Evolutionary conservation across 2,113 vertebrate genomes (phyloP).

Genomic region (Hydropotes inermis): DNA sequence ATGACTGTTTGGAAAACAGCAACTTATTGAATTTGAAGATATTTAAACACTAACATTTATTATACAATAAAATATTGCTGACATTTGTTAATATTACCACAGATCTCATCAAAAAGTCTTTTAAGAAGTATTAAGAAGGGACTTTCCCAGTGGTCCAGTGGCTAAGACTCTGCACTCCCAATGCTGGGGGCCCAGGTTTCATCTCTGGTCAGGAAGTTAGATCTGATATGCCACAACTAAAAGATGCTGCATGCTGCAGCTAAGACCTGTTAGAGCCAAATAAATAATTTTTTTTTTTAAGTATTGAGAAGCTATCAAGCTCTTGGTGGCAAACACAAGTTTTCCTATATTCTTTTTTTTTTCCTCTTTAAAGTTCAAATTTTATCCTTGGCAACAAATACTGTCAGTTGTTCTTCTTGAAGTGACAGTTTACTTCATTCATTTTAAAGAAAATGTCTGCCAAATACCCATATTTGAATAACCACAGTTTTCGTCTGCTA

Average conservation of each 20-base stretch:
- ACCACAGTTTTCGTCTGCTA: background rate
- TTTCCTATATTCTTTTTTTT: background rate
- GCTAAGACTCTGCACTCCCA: background rate
- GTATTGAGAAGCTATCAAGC: background rate
- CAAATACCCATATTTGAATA: background rate
- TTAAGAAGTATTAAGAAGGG: background rate
- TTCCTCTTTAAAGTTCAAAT: background rate
- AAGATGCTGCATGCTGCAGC: background rate
- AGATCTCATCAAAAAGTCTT: background rate
- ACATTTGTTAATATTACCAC: background rate
- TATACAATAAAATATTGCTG: background rate
- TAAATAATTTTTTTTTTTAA: background rate
- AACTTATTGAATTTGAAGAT: background rate
- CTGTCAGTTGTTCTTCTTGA: background rate
- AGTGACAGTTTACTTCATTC: background rate
- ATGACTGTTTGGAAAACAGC: background rate
- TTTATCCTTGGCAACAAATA: slow-evolving; percentile 21
- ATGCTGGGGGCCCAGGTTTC: background rate
- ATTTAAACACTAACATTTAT: background rate
- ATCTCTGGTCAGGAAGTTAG: background rate
- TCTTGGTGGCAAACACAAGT: background rate
- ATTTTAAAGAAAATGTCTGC: slow-evolving; percentile 14
- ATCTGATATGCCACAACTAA: background rate
- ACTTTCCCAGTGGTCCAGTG: background rate
- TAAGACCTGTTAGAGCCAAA: background rate